These are phyloP conservation scores for Heliornis fulica DNA, from an alignment of 2,113 vertebrate genomes.

Conservation along the genomic window DNA sequence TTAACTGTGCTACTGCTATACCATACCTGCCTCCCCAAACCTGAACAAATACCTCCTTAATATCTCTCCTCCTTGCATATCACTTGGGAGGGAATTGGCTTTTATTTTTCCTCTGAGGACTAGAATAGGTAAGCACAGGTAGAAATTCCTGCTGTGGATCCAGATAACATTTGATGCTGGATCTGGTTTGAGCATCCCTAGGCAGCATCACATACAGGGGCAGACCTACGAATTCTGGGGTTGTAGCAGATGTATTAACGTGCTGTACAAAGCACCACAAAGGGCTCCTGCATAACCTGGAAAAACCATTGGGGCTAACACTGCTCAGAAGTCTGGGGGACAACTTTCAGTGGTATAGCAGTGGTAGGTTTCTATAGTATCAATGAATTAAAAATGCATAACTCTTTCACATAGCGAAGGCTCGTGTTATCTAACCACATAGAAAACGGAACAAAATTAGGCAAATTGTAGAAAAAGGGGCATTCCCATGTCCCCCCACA, in stretches of 20 bases:
- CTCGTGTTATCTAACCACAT: background rate
- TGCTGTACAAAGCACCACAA: background rate
- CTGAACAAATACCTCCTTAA: background rate
- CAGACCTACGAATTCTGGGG: background rate
- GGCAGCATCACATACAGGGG: background rate
- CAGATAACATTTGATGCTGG: background rate
- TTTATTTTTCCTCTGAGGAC: background rate
- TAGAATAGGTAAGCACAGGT: background rate
- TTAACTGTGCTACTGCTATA: background rate
- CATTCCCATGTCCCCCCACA: rapidly evolving
- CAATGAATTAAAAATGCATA: background rate
- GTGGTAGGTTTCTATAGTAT: background rate
- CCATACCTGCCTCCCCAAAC: background rate
- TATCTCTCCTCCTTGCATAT: background rate
- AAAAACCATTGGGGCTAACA: background rate
- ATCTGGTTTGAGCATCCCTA: background rate
- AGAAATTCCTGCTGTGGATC: background rate
- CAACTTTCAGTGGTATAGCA: background rate
- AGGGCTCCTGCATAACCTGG: background rate
- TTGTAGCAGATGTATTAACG: background rate
- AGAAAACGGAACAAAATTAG: background rate
- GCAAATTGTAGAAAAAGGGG: background rate
- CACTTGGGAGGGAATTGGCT: background rate
- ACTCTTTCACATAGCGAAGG: background rate
- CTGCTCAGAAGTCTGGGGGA: background rate